Evolutionary conservation across 2,113 vertebrate species (phyloP).

Genomic region (Origma solitaria): DNA sequence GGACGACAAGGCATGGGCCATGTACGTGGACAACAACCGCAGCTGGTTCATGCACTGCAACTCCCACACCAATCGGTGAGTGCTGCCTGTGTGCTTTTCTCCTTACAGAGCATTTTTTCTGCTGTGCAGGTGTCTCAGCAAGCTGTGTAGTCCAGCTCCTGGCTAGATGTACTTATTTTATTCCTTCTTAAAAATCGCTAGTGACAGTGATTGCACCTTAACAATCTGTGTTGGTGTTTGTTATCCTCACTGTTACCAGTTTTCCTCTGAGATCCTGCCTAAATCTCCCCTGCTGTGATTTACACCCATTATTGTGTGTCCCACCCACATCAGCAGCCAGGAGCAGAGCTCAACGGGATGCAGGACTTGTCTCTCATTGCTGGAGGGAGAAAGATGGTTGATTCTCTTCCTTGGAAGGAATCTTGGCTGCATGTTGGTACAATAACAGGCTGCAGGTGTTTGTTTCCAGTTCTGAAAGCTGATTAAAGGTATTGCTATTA

Average conservation of each 20-base stretch:
- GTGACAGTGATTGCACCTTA: neutral
- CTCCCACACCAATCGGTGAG: constrained; percentile 94
- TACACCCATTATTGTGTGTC: neutral
- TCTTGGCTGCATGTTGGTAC: neutral
- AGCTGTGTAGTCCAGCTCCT: neutral
- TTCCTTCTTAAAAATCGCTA: neutral
- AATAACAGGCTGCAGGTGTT: neutral
- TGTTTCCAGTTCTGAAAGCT: neutral
- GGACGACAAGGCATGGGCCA: constrained; percentile 97
- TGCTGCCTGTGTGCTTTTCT: neutral
- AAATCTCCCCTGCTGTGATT: neutral
- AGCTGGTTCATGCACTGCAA: constrained; percentile 99
- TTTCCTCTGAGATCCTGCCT: neutral
- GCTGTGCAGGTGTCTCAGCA: neutral
- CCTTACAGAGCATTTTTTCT: accelerated
- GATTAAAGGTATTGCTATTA: neutral
- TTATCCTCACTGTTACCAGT: neutral
- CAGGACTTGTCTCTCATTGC: neutral
- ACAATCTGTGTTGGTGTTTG: neutral
- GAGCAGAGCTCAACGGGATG: neutral
- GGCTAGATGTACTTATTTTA: neutral
- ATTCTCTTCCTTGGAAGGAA: neutral
- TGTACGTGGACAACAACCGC: constrained; percentile 99
- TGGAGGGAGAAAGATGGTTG: neutral
- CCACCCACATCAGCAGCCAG: neutral